Base-by-base conservation (phyloP, 2,113 vertebrate species). In the Arothron firmamentum region DNA sequence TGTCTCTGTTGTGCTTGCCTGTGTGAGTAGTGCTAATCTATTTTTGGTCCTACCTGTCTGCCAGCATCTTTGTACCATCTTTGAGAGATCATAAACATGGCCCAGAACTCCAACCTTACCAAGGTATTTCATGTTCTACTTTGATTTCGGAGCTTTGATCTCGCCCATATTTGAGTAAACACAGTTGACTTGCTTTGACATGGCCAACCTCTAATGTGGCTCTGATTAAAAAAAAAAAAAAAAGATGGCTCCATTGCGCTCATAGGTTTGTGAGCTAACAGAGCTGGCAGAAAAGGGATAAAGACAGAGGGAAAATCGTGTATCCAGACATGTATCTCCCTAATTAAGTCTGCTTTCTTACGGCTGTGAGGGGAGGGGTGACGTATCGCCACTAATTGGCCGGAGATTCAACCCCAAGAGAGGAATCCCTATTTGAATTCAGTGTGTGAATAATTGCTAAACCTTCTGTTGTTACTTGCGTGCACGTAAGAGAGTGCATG, bases 181-280 rank as follows among this genome's bases (percentile, higher is more conserved):
- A 50, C 47, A 78, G 75, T 78, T 34, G 70, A 83, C 80, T 70
- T 65, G 62, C 51, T 52, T 20, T 21, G 43, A 19, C 67, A 69
- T 49, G 61, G 74, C 75, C 73, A 66, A 50, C 62, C 59, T 78
- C 63, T 59, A 65, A 47, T 76, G 73, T 42, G 77, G 61, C n/a
- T 56, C 65, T 74, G 79, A 77, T 77, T 81, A 72, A 85, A 75
- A 74, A 62, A 75, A 80, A 4, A 72, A 85, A 75, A 74, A 62
- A 75, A 80, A 4, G 17, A 8, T 64, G 56, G 67, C 65, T 74
- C 70, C 73, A 64, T 52, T 38, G 52, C 62, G 80, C 66, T 60
- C 51, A 61, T 75, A 75, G 61, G 51, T 81, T 78, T 65, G 58
- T 65, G 43, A 1, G 43, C 13, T 65, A 53, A 48, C 56, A 60